phyloP scores from a whole-genome alignment of 2,113 vertebrate genomes.

The Syngnathoides biaculeatus region DNA sequence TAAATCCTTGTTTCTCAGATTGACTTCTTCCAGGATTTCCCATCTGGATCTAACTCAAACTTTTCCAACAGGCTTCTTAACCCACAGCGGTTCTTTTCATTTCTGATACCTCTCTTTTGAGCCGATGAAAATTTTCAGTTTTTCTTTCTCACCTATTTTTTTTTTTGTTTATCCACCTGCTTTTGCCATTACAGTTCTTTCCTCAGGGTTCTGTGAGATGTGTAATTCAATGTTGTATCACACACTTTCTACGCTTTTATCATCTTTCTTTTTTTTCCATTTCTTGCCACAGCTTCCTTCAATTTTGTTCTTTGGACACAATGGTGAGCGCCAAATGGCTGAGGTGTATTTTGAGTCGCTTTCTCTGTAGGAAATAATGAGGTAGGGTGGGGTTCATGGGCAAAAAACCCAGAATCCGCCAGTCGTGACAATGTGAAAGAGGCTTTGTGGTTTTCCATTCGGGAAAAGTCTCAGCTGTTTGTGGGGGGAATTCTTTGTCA shows the following conservation, averaged over 20 bases:
- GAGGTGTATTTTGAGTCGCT: constrained; percentile 24
- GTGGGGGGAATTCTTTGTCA: constrained; percentile 40
- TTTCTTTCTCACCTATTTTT: constrained; percentile 27
- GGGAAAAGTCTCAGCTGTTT: constrained; percentile 26
- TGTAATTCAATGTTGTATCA: constrained; percentile 40
- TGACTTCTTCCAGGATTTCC: constrained; percentile 33
- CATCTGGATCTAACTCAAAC: constrained; percentile 51
- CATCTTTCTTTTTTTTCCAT: constrained; percentile 22
- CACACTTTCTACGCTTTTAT: constrained; percentile 20
- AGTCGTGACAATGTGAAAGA: constrained; percentile 40
- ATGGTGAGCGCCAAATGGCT: constrained; percentile 19
- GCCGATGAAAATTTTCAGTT: constrained; percentile 38
- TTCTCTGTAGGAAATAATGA: constrained; percentile 9
- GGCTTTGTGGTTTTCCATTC: constrained; percentile 44
- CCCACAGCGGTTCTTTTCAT: constrained; percentile 10
- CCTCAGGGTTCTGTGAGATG: constrained; percentile 35
- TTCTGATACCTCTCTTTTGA: constrained; percentile 28
- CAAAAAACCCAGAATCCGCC: constrained; percentile 27
- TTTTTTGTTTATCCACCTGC: constrained; percentile 38
- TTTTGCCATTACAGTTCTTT: constrained; percentile 32
- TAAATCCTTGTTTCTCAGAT: constrained; percentile 39
- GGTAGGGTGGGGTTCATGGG: constrained; percentile 19
- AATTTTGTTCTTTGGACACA: constrained; percentile 22
- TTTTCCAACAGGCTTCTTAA: constrained; percentile 20
- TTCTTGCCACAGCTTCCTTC: constrained; percentile 34